Base-by-base conservation (phyloP, 1,140 invertebrate genomes). In the Leucophenga varia region DNA sequence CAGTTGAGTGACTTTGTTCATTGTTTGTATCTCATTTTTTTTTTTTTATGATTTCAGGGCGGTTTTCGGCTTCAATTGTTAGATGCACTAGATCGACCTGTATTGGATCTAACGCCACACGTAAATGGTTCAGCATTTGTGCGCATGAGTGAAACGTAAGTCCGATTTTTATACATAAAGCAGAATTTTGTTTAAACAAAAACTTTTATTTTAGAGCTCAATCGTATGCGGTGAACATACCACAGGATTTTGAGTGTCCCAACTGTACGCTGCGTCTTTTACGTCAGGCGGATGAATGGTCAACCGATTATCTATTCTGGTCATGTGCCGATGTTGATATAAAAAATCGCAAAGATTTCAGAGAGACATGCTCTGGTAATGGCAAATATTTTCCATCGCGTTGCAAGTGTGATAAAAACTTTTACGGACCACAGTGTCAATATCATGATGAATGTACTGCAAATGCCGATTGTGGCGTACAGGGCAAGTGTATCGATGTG, bases 291-390 rank as follows among this genome's bases (percentile, higher is more conserved):
- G 80, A 83, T 14, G 93, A 98, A 78, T 97, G 92, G 92, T 85
- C 86, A 1, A 76, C 78, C 9, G 83, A 78, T 55, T 97, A 95
- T 72, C 79, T 85, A 53, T 97, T 97, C 78, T 95, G 91, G 90
- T 94, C 91, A 1, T 98, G 95, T 65, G 90, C 94, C 2, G 95
- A 98, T 77, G 87, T 98, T 35, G 91, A 96, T 64, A 90, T 97
- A 54, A 82, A 80, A 42, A 63, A 74, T 43, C 78, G 84, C 79
- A 87, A 86, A 72, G 78, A 83, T 12, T 92, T 87, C 75, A 83
- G 84, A 49, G 89, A 93, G 75, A 83, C 83, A 14, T 97, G 93
- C 70, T 89, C 85, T 48, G 86, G 87, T 22, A 85, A 91, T 59
- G 91, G 92, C 2, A 82, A 85, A 67, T 84, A 89, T 68, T 80